These are phyloP conservation scores for Acipenser ruthenus DNA, from an alignment of 2,797 vertebrate genomes.

Conservation along the genomic window DNA sequence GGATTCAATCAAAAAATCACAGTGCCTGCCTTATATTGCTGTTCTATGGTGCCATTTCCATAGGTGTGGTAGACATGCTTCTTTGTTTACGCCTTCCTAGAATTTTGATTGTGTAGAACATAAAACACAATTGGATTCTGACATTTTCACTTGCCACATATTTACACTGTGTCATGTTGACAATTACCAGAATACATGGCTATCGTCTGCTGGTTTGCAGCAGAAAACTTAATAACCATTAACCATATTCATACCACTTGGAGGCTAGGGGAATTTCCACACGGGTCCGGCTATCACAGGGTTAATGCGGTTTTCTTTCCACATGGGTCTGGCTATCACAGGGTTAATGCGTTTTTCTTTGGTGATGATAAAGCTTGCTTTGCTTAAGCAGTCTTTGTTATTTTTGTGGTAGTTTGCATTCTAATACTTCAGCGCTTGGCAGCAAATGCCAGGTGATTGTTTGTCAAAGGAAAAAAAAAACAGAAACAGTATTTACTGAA, in stretches of 20 bases:
- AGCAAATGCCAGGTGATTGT: slow-evolving; percentile 60
- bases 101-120: not conserved
- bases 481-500: slow-evolving; percentile 40
- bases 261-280: not conserved
- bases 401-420: slow-evolving; percentile 24
- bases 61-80: not conserved
- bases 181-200: too few species aligned
- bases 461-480: slow-evolving; percentile 57
- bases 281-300: slow-evolving; percentile 21
- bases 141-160: too few species aligned
- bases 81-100: not conserved
- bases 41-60: too few species aligned
- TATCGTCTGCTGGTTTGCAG: too few species aligned
- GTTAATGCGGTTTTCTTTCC: too few species aligned
- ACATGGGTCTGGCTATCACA: not conserved
- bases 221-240: too few species aligned
- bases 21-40: too few species aligned
- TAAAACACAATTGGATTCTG: not conserved
- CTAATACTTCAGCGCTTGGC: slow-evolving; percentile 21
- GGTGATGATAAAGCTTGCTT: not conserved
- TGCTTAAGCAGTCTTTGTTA: slow-evolving; percentile 22
- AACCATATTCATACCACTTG: too few species aligned
- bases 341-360: not conserved
- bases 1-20: too few species aligned
- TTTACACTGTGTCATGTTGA: too few species aligned